Conservation (phyloP, 2,113 vertebrate species). For the Crotalus tigris region DNA sequence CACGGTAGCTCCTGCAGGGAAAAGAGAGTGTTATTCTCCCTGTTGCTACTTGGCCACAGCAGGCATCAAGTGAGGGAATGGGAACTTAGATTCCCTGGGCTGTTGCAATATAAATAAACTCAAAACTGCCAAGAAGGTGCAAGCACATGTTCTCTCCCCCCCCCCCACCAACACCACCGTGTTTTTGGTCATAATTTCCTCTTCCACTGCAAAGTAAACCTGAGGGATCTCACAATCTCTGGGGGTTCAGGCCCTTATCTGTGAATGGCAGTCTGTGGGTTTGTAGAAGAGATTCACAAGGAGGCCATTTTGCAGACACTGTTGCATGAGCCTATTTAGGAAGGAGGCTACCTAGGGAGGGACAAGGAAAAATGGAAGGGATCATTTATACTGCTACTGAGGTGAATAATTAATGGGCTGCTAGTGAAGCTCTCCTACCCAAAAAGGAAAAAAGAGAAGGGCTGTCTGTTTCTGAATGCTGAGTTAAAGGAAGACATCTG, state of each 20-base stretch:
- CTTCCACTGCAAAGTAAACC: background rate
- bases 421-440: background rate
- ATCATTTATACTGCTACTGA: background rate
- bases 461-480: background rate
- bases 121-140: background rate
- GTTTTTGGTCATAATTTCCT: background rate
- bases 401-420: background rate
- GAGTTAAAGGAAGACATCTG: background rate
- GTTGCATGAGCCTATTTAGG: background rate
- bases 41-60: background rate
- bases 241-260: background rate
- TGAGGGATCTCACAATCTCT: background rate
- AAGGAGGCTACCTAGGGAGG: background rate
- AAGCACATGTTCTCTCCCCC: background rate
- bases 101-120: background rate
- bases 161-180: rapidly evolving
- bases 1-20: background rate
- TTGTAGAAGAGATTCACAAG: background rate
- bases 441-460: background rate
- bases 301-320: background rate
- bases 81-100: background rate
- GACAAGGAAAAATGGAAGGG: background rate
- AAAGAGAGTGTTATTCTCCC: background rate
- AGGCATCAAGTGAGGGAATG: background rate
- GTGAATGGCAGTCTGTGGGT: background rate